Evolutionary conservation across 2,113 vertebrate species (phyloP).

Genomic region (Psammodynastes pulverulentus): DNA sequence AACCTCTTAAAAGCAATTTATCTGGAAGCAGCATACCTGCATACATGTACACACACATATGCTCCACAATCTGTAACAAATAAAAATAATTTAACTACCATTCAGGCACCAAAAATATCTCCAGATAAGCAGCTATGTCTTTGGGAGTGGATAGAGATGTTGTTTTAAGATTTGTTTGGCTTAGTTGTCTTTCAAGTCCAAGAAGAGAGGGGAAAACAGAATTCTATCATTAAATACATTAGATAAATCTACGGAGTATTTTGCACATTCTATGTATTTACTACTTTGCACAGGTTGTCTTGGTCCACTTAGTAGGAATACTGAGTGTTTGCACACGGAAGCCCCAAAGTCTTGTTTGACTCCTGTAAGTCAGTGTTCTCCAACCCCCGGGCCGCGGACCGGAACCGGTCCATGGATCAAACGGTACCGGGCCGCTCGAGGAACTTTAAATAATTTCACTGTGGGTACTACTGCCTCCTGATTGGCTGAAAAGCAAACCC

Average conservation of each 20-base stretch:
- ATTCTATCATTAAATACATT: neutral
- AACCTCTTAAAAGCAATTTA: slow-evolving; percentile 44
- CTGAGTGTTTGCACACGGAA: neutral
- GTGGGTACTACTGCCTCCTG: no score
- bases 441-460: no score
- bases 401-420: no score
- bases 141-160: neutral
- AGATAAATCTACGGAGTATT: neutral
- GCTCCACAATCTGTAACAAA: slow-evolving; percentile 50
- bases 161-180: neutral
- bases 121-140: slow-evolving; percentile 26
- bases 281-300: neutral
- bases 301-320: neutral
- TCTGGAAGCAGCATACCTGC: slow-evolving; percentile 32
- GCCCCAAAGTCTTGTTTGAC: neutral
- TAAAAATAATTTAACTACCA: slow-evolving; percentile 1
- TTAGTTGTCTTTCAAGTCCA: neutral
- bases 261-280: neutral
- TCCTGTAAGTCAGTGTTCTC: no score
- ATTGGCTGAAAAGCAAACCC: no score
- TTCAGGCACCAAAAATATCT: neutral
- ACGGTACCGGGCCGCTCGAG: no score
- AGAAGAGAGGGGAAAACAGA: neutral
- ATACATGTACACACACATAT: slow-evolving; percentile 45
- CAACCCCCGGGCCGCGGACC: no score